Evolutionary conservation across 2,797 vertebrate species (phyloP).

Genomic region (Chiloscyllium punctatum): DNA sequence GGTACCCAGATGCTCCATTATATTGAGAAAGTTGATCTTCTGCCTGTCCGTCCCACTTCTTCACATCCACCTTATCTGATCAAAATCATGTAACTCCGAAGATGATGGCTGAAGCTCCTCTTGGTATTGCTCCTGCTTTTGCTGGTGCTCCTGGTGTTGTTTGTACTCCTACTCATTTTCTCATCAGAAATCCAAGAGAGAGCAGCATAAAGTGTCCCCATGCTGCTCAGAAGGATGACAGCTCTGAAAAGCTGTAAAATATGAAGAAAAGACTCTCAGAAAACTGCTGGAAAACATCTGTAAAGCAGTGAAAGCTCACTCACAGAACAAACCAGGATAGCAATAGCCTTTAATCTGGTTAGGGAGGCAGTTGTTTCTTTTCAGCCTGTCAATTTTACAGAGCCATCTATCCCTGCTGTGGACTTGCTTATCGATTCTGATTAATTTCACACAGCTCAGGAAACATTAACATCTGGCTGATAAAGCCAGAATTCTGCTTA

Average conservation of each 20-base stretch:
- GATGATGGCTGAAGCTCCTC: no score
- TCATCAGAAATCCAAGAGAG: neutral
- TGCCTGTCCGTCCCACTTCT: neutral
- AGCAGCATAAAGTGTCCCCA: neutral
- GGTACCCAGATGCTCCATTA: neutral
- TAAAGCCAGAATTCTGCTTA: neutral
- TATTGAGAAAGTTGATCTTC: neutral
- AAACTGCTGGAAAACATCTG: neutral
- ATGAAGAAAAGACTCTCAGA: neutral
- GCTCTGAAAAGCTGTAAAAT: neutral
- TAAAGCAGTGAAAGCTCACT: neutral
- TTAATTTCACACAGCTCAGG: neutral
- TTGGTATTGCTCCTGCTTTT: neutral
- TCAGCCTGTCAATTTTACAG: neutral
- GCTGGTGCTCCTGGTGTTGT: neutral
- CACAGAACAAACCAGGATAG: neutral
- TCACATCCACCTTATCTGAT: neutral
- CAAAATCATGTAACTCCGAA: neutral
- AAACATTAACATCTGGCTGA: no score
- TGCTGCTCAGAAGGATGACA: neutral
- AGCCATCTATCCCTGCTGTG: neutral
- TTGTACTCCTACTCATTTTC: neutral
- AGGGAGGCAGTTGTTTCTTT: neutral
- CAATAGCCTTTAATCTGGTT: neutral
- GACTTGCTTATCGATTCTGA: neutral